Conservation (phyloP, 2,113 vertebrate genomes). For the Psephotus haematonotus region DNA sequence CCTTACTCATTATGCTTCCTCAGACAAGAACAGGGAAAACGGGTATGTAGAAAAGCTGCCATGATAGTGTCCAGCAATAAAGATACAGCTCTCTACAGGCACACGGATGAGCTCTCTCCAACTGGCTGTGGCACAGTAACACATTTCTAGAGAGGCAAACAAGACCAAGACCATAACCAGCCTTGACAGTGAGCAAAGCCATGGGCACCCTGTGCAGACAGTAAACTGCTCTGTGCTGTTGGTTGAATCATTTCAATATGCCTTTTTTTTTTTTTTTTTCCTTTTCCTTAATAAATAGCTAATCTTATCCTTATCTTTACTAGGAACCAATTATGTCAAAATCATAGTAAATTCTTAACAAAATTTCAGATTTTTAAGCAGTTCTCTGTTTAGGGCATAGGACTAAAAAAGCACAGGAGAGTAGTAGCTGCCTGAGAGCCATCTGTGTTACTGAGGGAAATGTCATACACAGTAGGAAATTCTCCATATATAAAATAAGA, state of each 20-base stretch:
- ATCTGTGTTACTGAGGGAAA: constrained; percentile 28
- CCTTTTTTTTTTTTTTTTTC: not conserved
- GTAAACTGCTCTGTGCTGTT: not conserved
- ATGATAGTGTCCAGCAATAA: not conserved
- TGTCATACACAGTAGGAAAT: not conserved
- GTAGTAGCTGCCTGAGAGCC: constrained; percentile 19
- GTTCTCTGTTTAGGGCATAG: not conserved
- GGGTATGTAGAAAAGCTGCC: not conserved
- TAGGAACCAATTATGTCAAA: not conserved
- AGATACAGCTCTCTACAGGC: not conserved
- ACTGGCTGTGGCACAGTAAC: not conserved
- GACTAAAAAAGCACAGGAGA: not conserved
- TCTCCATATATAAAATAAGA: constrained; percentile 26
- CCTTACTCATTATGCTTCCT: not conserved
- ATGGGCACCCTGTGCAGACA: not conserved
- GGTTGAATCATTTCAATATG: not conserved
- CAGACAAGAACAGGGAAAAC: not conserved
- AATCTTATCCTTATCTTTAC: not conserved
- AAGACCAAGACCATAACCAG: not conserved
- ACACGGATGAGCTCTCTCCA: not conserved
- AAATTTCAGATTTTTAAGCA: not conserved
- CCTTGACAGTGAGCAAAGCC: not conserved
- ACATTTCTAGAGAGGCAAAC: not conserved
- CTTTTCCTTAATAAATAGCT: not conserved
- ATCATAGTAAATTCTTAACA: not conserved